These are phyloP conservation scores for Leucania comma DNA, from an alignment of 2,888 invertebrate genomes.

Conservation along the genomic window DNA sequence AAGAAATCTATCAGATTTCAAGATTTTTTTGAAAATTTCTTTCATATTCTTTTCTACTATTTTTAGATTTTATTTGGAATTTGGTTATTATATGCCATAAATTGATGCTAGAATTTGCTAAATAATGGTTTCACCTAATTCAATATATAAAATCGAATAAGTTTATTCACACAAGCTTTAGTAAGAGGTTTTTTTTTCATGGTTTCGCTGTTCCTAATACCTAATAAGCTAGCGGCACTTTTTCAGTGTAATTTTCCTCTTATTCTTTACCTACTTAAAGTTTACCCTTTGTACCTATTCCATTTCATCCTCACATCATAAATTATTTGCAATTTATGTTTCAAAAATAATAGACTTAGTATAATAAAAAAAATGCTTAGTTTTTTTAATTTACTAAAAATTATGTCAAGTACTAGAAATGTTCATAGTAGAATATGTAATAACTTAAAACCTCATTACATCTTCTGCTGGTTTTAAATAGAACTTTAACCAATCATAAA, in stretches of 20 bases:
- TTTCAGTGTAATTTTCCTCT: slow-evolving; percentile 7
- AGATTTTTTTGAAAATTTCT: slow-evolving; percentile 16
- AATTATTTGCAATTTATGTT: not conserved
- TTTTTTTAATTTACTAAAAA: not conserved
- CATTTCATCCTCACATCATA: not conserved
- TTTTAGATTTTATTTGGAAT: not conserved
- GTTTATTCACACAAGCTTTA: not conserved
- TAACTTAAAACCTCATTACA: not conserved
- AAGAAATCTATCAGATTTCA: slow-evolving; percentile 20
- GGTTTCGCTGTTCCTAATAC: slow-evolving; percentile 5
- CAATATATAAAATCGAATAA: not conserved
- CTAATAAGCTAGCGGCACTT: not conserved
- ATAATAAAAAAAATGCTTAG: too few species aligned
- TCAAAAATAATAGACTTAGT: not conserved
- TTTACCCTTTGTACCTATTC: not conserved
- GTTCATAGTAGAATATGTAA: not conserved
- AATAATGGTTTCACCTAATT: not conserved
- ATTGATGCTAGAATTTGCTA: not conserved
- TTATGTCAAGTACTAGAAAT: not conserved
- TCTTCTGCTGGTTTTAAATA: not conserved
- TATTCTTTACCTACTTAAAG: not conserved
- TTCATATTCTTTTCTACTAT: not conserved
- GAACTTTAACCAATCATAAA: not conserved
- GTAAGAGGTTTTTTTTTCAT: not conserved
- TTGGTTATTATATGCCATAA: not conserved